These are phyloP conservation scores for Nothoprocta pentlandii DNA, from an alignment of 2,113 vertebrate genomes.

Conservation along the genomic window DNA sequence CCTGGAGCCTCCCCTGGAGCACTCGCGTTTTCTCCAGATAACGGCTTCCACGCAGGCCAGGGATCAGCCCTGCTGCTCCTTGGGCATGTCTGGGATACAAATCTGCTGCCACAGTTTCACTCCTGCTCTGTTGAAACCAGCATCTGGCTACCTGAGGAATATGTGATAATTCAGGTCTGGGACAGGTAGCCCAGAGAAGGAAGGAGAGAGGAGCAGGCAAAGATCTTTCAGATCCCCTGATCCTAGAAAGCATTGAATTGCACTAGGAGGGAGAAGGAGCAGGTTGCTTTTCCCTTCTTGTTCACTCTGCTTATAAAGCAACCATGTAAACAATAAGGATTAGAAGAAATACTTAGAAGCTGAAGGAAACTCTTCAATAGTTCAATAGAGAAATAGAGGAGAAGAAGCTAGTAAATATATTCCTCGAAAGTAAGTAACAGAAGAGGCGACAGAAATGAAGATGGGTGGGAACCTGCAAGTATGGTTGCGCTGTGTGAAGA, in stretches of 20 bases:
- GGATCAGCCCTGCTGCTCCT: background rate
- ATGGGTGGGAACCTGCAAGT: background rate
- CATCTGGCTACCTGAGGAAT: background rate
- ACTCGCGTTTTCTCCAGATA: background rate
- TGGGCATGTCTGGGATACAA: accelerated
- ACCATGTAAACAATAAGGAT: background rate
- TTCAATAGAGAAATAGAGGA: background rate
- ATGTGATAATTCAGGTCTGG: background rate
- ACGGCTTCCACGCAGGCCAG: accelerated
- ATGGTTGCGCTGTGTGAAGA: background rate
- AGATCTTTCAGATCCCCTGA: background rate
- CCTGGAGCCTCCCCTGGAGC: background rate
- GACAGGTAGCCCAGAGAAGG: background rate
- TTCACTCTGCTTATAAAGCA: background rate
- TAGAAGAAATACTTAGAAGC: background rate
- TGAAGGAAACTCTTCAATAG: background rate
- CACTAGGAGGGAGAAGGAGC: background rate
- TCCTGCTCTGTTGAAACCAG: background rate
- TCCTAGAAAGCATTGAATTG: background rate
- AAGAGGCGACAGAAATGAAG: background rate
- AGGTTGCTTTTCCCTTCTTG: background rate
- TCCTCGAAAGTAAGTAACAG: background rate
- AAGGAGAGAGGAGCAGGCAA: background rate
- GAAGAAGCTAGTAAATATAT: background rate
- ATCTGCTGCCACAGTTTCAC: background rate